Evolutionary conservation across 2,113 vertebrate species (phyloP), one percentile per base, ranked within the genome.

Genomic region (Phalacrocorax carbo): DNA sequence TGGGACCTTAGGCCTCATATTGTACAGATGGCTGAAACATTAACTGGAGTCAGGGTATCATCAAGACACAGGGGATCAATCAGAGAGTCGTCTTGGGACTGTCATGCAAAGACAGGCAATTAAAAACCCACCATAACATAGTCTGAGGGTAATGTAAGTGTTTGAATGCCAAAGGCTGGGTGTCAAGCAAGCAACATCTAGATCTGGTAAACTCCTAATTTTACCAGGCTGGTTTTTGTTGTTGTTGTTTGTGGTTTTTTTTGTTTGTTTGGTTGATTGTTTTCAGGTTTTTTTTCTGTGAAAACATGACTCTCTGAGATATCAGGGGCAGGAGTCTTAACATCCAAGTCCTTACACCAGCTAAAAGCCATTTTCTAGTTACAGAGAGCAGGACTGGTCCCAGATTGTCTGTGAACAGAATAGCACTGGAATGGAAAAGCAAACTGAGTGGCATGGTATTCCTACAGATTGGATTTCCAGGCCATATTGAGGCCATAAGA

Each of bases 1-100:
- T 93, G 93, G 92, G 89, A 97, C 82, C 70, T 96, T 90, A 91
- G 60, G 69, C 90, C 79, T 61, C 87, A 84, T 79, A 89, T 32
- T 89, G 79, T 87, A 93, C 69, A 87, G 82, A 89, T 92, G 77
- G 82, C 51, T 91, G 77, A 92, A 97, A 95, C 42, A 64, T 78
- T 94, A 96, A 71, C 84, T 38, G 85, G 60, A 93, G 76, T 86
- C 36, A 11, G 48, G 55, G 70, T 93, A 88, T 89, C 52, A 69
- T 95, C 92, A 70, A 83, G 86, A 93, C 90, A 81, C 75, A 42
- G 61, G 82, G 79, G 94, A 86, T 85, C 94, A 97, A 88, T 87
- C 93, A 91, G 82, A 26, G 42, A 54, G 48, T 62, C 26, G 7
- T 82, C 79, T 40, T 77, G 79, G 61, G 76, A 78, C 36, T 88